Percentiles rank a stretch among this genome's conserved stretches.
Conservation (phyloP, 2,888 invertebrate genomes). For the Orthonychiurus folsomi region DNA sequence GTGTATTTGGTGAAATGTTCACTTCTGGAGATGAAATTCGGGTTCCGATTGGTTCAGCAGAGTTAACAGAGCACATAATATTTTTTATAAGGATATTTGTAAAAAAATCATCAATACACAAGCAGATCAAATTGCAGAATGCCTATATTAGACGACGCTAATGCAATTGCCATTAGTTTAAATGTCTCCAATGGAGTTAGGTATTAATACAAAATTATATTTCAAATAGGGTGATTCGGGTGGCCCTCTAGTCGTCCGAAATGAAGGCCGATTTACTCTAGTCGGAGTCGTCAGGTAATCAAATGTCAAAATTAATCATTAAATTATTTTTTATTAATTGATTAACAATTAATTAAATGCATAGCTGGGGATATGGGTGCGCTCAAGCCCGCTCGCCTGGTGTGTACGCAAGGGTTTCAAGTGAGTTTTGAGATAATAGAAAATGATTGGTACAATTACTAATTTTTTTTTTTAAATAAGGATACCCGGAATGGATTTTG, state of each 20-base stretch:
- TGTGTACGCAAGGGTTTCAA: slow-evolving; percentile 25
- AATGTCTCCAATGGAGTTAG: too few relatives aligned
- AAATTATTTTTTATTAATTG: background rate
- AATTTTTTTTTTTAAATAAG: slow-evolving; percentile 15
- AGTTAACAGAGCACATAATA: too few relatives aligned
- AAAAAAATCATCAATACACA: too few relatives aligned
- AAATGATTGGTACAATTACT: background rate
- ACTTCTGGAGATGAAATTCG: too few relatives aligned
- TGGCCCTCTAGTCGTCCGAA: slow-evolving; percentile 15
- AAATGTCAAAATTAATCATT: background rate
- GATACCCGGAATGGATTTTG: slow-evolving; percentile 29
- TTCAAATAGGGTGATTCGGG: slow-evolving; percentile 26
- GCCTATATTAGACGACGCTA: too few relatives aligned
- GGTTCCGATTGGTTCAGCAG: too few relatives aligned
- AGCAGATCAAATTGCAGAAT: too few relatives aligned
- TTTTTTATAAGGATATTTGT: too few relatives aligned
- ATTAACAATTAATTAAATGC: background rate
- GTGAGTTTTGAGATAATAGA: slow-evolving; percentile 12
- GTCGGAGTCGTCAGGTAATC: slow-evolving; percentile 7
- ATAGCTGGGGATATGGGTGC: slow-evolving; percentile 12
- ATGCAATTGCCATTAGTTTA: too few relatives aligned
- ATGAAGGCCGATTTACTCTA: slow-evolving; percentile 4
- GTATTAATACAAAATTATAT: too few relatives aligned
- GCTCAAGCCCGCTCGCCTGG: slow-evolving; percentile 24
- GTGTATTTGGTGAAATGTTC: too few relatives aligned